A percentile compares a stretch with the other conserved stretches of the same genome.
Conservation (phyloP, 2,797 vertebrate genomes). For the Sciurus vulgaris region DNA sequence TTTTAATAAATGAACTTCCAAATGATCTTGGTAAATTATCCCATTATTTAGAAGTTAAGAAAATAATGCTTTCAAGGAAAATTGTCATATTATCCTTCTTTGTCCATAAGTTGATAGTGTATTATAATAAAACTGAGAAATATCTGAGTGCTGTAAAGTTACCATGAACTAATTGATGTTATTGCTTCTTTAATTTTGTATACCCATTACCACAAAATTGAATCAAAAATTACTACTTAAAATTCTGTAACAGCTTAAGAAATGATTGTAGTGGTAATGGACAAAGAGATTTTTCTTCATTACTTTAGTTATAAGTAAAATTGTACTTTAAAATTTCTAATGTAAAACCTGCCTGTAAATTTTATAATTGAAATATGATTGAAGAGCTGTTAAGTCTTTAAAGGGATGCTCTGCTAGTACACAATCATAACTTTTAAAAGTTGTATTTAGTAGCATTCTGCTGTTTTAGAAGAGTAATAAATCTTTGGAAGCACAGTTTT, state of each 20-base stretch:
- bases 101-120: conserved; percentile 16
- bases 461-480: conserved; percentile 87
- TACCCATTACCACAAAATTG: conserved; percentile 59
- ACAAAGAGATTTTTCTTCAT: conserved; percentile 76
- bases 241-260: conserved; percentile 56
- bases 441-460: conserved; percentile 88
- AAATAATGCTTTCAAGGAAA: conserved; percentile 65
- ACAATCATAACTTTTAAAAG: conserved; percentile 78
- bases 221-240: conserved; percentile 50
- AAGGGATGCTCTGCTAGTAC: conserved; percentile 78
- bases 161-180: conserved; percentile 62
- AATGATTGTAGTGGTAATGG: conserved; percentile 62
- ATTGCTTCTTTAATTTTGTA: conserved; percentile 13
- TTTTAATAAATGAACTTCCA: conserved; percentile 67
- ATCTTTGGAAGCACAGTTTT: conserved; percentile 87
- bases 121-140: conserved; percentile 44
- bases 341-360: conserved; percentile 77
- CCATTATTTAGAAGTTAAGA: conserved; percentile 61
- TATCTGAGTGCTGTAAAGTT: conserved; percentile 56
- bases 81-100: conserved; percentile 27
- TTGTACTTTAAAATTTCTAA: conserved; percentile 81
- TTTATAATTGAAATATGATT: conserved; percentile 80
- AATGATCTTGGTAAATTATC: conserved; percentile 80
- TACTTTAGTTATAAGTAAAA: conserved; percentile 70
- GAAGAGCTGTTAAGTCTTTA: conserved; percentile 71